Conservation (phyloP, 2,888 invertebrate genomes). For the Napeogenes sylphis region DNA sequence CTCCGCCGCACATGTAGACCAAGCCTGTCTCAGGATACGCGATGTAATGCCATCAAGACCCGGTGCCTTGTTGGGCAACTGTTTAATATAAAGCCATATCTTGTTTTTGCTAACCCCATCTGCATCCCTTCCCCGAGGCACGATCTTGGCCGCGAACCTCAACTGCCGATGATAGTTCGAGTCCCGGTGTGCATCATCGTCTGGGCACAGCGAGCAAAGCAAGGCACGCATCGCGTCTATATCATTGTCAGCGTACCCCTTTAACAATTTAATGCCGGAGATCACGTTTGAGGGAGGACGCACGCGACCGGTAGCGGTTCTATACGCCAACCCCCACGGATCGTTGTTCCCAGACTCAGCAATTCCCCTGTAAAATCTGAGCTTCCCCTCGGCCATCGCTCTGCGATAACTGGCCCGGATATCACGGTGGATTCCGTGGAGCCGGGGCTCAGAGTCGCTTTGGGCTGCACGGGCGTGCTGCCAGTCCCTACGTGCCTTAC, state of each 20-base stretch:
- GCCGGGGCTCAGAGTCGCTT: too few relatives aligned
- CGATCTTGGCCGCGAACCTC: conserved; percentile 25
- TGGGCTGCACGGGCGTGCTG: too few relatives aligned
- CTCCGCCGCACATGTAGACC: not conserved
- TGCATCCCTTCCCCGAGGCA: conserved; percentile 28
- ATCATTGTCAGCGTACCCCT: conserved; percentile 11
- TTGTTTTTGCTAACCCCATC: conserved; percentile 17
- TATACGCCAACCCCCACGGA: too few relatives aligned
- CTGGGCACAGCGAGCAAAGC: conserved; percentile 35
- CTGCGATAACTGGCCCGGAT: too few relatives aligned
- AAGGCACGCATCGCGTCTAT: conserved; percentile 28
- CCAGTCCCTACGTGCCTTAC: too few relatives aligned
- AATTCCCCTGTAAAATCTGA: too few relatives aligned
- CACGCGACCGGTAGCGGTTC: not conserved
- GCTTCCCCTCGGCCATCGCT: too few relatives aligned
- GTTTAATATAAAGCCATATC: too few relatives aligned
- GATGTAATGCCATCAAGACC: conserved; percentile 9
- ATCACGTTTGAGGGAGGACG: conserved; percentile 21
- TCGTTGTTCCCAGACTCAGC: too few relatives aligned
- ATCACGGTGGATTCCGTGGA: too few relatives aligned
- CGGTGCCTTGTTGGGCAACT: conserved; percentile 29
- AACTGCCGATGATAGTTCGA: conserved; percentile 31
- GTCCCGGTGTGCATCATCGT: conserved; percentile 31
- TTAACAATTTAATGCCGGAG: conserved; percentile 17
- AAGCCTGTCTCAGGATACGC: not conserved